Evolutionary conservation across 2,888 invertebrate genomes (phyloP), one percentile per base, ranked within the genome.

Genomic region (Luperina nickerlii): DNA sequence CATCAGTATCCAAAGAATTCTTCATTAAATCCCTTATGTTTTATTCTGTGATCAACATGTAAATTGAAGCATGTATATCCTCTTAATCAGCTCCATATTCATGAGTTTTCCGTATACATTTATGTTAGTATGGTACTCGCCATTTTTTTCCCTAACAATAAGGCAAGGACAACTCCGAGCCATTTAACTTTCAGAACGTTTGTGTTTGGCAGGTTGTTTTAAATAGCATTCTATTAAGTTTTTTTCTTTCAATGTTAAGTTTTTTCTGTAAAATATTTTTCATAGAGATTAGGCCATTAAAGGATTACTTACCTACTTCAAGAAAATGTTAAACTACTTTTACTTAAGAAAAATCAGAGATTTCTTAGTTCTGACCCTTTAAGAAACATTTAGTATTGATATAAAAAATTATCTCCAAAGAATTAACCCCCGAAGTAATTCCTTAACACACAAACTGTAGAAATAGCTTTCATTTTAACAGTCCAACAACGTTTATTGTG

Each of bases 1-100:
- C 24, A 73, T 32, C 11, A 24, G 51, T 9, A 70, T 24, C 76
- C 32, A 45, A 72, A 75, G 82, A 75, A 72, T 76, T 86, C 70
- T 74, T 72, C 63, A 74, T 78, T 74, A 60, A 83, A 69, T 69
- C 84, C 79, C 71, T 78, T 78, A 83, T 83, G 72, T 84, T 83
- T 87, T 75, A 79, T 84, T 84, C 87, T 54, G 48, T 70, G 62
- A 84, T 87, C 77, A 84, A 45, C 67, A 82, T 84, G 84, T 74
- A 84, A 84, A 84, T 84, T 84, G 54, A 84, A 77, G 82, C 77
- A 68, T 76, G 77, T 86, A 76, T 86, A 86, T 82, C 74, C 86
- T 86, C 54, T 77, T 84, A 84, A 84, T 84, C 86, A 84, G 72
- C 54, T 84, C 11, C 77, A 84, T 84, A 82, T 86, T 86, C 86